Evolutionary conservation across 2,888 invertebrate species (phyloP).

Genomic region (Lepidocyrtoides sp.): DNA sequence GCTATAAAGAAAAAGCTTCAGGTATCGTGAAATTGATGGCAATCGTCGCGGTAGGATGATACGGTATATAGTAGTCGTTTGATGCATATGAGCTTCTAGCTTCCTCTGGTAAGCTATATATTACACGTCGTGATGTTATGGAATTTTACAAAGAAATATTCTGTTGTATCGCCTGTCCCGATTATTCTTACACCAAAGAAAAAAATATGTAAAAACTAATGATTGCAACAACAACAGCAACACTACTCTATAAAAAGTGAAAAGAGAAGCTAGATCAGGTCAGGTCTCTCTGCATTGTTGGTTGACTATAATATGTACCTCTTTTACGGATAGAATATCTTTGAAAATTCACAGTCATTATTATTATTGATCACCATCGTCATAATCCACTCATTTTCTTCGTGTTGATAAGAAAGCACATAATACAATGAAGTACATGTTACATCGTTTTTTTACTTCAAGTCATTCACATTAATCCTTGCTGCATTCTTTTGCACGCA

Average conservation of each 20-base stretch:
- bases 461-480: not conserved
- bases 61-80: too few relatives aligned
- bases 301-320: too few relatives aligned
- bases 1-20: constrained; percentile 21
- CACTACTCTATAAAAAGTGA: too few relatives aligned
- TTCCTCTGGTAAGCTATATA: too few relatives aligned
- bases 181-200: too few relatives aligned
- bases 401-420: not conserved
- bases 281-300: not conserved
- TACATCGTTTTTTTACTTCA: too few relatives aligned
- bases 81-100: not conserved
- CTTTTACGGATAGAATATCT: too few relatives aligned
- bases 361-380: constrained; percentile 38
- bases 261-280: not conserved
- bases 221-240: too few relatives aligned
- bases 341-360: constrained; percentile 28
- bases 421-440: too few relatives aligned
- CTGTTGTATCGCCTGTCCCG: too few relatives aligned
- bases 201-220: too few relatives aligned
- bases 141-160: not conserved
- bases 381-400: not conserved
- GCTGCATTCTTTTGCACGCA: not conserved
- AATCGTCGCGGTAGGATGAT: not conserved
- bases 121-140: not conserved
- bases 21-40: constrained; percentile 16